Evolutionary conservation across 1,140 invertebrate genomes (phyloP).

Genomic region (Drosophila novamexicana): DNA sequence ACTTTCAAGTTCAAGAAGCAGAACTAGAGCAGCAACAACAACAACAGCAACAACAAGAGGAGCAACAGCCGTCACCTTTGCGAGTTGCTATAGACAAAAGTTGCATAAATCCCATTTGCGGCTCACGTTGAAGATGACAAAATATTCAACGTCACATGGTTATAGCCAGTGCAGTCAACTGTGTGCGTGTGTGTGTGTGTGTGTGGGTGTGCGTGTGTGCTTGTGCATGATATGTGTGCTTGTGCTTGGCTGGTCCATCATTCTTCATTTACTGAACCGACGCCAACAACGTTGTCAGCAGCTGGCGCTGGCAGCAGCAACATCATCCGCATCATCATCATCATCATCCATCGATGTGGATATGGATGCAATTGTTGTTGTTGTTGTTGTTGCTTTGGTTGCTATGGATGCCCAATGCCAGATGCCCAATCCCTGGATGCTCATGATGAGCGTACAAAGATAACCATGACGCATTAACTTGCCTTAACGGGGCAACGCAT

Average conservation of each 20-base stretch:
- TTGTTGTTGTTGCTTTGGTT: constrained; percentile 12
- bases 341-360: constrained; percentile 65
- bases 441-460: constrained; percentile 59
- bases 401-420: background rate
- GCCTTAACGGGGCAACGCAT: constrained; percentile 63
- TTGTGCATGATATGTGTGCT: constrained; percentile 10
- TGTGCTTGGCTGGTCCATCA: constrained; percentile 60
- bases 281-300: constrained; percentile 71
- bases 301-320: constrained; percentile 52
- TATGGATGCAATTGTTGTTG: constrained; percentile 28
- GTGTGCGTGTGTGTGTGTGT: constrained; percentile 13
- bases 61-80: constrained; percentile 30
- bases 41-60: background rate
- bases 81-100: constrained; percentile 27
- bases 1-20: constrained; percentile 64
- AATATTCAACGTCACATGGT: constrained; percentile 50
- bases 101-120: constrained; percentile 69
- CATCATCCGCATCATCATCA: constrained; percentile 42
- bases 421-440: constrained; percentile 6
- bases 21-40: constrained; percentile 25
- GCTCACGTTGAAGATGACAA: constrained; percentile 71
- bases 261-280: constrained; percentile 80
- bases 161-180: constrained; percentile 34
- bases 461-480: constrained; percentile 69
- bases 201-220: constrained; percentile 19